Percentiles rank a stretch among this genome's conserved stretches.
Conservation (phyloP, 2,888 invertebrate species). For the Syrista parreyssii region DNA sequence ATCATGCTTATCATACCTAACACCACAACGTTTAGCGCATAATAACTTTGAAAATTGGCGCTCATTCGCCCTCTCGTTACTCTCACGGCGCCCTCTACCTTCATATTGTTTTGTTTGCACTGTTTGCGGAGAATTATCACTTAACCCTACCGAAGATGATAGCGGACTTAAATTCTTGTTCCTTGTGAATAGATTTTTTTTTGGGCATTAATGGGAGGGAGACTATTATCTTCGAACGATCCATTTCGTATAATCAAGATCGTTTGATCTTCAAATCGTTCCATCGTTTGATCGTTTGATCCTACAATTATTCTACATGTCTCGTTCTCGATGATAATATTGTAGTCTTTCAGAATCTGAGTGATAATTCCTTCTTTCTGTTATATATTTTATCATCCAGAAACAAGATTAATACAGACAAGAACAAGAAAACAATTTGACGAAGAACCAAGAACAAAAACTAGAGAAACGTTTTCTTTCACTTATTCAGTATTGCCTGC, state of each 20-base stretch:
- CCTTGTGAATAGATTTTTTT: not conserved
- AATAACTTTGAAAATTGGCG: conserved; percentile 7
- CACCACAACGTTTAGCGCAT: conserved; percentile 11
- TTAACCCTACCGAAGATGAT: conserved; percentile 3
- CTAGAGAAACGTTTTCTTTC: not conserved
- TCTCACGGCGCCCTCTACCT: not conserved
- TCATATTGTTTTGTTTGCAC: conserved; percentile 12
- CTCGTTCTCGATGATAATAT: conserved; percentile 13
- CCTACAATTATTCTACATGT: not conserved
- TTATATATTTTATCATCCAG: not conserved
- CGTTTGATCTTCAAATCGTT: no score
- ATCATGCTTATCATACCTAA: conserved; percentile 16
- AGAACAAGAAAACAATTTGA: no score
- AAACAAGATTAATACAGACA: no score
- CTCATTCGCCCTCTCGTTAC: not conserved
- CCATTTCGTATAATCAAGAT: not conserved
- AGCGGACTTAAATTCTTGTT: not conserved
- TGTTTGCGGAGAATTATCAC: no score
- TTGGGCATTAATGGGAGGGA: conserved; percentile 2
- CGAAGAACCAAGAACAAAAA: no score
- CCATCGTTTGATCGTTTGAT: no score
- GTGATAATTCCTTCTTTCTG: conserved; percentile 1
- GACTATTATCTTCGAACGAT: conserved; percentile 12
- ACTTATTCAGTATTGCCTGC: conserved; percentile 13
- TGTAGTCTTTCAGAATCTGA: conserved; percentile 9